Conservation (phyloP, 2,797 vertebrate genomes). For the Gymnocypris eckloni region DNA sequence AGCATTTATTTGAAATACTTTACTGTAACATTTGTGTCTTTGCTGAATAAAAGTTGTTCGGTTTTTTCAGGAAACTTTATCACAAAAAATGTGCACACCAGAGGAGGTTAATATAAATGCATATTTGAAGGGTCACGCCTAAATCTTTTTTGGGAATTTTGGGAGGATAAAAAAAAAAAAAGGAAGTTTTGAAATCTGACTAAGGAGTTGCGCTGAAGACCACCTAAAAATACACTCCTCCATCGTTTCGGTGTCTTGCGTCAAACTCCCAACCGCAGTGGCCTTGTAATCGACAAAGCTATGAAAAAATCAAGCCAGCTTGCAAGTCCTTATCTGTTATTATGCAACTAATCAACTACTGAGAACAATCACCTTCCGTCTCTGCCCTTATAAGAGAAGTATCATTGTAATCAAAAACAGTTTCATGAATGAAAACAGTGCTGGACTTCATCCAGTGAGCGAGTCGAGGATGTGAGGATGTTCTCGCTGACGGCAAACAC, state of each 20-base stretch:
- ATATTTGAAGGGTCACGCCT: conserved; percentile 14
- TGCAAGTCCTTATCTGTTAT: conserved; percentile 25
- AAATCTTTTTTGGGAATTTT: conserved; percentile 17
- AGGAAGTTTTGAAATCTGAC: conserved; percentile 57
- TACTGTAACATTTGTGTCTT: background rate
- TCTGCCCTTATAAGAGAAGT: conserved; percentile 1
- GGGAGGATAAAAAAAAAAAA: conserved; percentile 29
- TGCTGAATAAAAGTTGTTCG: background rate
- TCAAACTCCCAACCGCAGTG: conserved; percentile 27
- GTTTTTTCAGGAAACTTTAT: no score
- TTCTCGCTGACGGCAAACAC: background rate
- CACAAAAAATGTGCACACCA: background rate
- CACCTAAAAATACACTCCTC: conserved; percentile 47
- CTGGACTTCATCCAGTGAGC: background rate
- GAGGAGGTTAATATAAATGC: background rate
- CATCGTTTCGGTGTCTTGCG: conserved; percentile 3
- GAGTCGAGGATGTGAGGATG: background rate
- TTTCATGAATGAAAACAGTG: background rate
- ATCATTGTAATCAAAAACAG: background rate
- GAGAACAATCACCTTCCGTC: background rate
- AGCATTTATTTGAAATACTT: background rate
- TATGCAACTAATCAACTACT: background rate
- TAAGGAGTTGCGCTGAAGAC: conserved; percentile 35
- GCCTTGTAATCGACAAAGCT: conserved; percentile 26
- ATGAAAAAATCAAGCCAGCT: background rate